phyloP scores from a whole-genome alignment of 2,888 invertebrate genomes.

The Rhorus exstirpatorius region DNA sequence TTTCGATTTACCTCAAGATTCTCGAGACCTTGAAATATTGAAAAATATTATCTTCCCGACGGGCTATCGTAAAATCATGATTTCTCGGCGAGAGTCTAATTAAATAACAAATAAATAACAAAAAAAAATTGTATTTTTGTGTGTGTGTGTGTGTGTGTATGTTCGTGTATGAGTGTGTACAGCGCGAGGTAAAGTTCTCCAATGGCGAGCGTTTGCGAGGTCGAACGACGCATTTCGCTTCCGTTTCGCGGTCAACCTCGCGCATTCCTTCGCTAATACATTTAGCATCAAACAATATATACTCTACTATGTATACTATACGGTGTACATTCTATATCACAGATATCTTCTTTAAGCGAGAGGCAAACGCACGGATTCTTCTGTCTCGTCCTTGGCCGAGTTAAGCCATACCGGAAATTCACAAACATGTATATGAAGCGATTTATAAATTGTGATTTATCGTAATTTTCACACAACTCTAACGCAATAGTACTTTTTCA shows the following conservation, averaged over 20 bases:
- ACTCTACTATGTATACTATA: slow-evolving; percentile 13
- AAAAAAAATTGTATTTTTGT: too few species aligned
- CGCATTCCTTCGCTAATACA: slow-evolving; percentile 59
- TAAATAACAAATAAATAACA: slow-evolving; percentile 66
- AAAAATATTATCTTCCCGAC: slow-evolving; percentile 12
- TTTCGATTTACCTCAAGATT: background rate
- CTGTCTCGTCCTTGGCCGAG: slow-evolving; percentile 47
- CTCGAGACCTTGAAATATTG: slow-evolving; percentile 16
- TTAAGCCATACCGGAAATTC: slow-evolving; percentile 53
- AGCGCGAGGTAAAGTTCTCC: slow-evolving; percentile 35
- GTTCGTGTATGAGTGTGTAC: background rate
- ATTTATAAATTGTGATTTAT: background rate
- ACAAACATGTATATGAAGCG: background rate
- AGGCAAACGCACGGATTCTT: slow-evolving; percentile 32
- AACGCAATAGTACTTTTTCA: background rate
- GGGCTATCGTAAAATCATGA: slow-evolving; percentile 21
- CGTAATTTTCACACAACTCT: background rate
- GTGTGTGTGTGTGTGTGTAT: background rate
- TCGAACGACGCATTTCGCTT: slow-evolving; percentile 35
- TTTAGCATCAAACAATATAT: slow-evolving; percentile 49
- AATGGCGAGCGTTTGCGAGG: slow-evolving; percentile 44
- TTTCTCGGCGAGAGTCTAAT: slow-evolving; percentile 46
- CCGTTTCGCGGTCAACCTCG: slow-evolving; percentile 64
- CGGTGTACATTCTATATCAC: slow-evolving; percentile 64
- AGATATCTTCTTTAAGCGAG: slow-evolving; percentile 59